Percentiles rank a stretch among this genome's conserved stretches.
phyloP scores from a whole-genome alignment of 1,140 invertebrate species.

The Heterodera schachtii region DNA sequence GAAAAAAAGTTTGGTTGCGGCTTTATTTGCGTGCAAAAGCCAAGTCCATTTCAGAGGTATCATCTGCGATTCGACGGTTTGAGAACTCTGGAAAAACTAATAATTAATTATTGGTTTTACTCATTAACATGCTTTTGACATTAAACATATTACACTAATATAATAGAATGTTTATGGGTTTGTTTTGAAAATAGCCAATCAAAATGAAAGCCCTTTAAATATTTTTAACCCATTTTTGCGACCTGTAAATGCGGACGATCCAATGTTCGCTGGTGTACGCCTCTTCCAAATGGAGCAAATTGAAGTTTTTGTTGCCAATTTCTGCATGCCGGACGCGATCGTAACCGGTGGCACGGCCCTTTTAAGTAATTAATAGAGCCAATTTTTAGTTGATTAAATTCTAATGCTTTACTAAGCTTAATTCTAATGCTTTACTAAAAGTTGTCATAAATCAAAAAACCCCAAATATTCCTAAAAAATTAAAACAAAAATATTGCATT shows the following conservation, averaged over 20 bases:
- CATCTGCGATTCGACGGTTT: conserved; percentile 32
- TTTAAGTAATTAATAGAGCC: conserved; percentile 66
- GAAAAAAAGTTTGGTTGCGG: no score
- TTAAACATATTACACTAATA: no score
- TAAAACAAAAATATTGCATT: no score
- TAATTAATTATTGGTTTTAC: no score
- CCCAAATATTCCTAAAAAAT: no score
- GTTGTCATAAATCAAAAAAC: no score
- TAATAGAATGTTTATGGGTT: no score
- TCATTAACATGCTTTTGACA: no score
- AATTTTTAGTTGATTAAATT: background rate
- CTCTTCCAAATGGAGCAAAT: conserved; percentile 93
- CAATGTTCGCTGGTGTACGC: conserved; percentile 98
- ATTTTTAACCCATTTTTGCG: background rate
- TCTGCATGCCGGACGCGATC: conserved; percentile 91
- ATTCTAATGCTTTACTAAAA: no score
- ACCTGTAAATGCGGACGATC: conserved; percentile 66
- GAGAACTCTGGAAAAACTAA: conserved; percentile 15
- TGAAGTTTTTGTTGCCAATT: conserved; percentile 95
- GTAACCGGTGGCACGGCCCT: conserved; percentile 80
- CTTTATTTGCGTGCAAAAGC: no score
- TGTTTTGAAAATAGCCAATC: background rate
- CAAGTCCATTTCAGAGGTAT: background rate
- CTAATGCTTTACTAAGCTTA: no score
- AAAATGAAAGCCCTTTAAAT: background rate